A percentile compares a stretch with the other conserved stretches of the same genome.
Evolutionary conservation across 2,888 invertebrate genomes (phyloP).

Genomic region (Morpho deidamia): DNA sequence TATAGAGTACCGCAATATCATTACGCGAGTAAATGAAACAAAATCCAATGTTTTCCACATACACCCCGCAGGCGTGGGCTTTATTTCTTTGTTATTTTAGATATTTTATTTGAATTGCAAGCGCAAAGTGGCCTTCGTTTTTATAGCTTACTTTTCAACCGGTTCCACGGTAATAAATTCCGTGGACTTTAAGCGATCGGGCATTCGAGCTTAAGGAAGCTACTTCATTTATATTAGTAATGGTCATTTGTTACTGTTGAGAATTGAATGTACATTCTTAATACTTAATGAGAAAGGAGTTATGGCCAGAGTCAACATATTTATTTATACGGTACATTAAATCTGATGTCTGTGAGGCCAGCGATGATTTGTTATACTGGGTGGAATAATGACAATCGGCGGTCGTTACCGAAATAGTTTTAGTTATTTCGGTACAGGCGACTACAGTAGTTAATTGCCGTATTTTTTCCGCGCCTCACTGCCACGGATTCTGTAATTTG

Average conservation of each 20-base stretch:
- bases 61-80: conserved; percentile 50
- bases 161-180: conserved; percentile 57
- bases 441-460: conserved; percentile 67
- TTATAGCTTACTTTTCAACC: conserved; percentile 64
- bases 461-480: conserved; percentile 68
- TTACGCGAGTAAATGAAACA: conserved; percentile 47
- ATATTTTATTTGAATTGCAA: conserved; percentile 50
- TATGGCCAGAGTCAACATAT: conserved; percentile 17
- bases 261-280: conserved; percentile 39
- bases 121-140: conserved; percentile 57
- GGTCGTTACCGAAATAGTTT: conserved; percentile 49
- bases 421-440: conserved; percentile 54
- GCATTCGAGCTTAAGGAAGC: conserved; percentile 47
- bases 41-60: conserved; percentile 50
- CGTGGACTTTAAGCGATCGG: conserved; percentile 49
- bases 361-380: conserved; percentile 7
- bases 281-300: conserved; percentile 32
- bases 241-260: conserved; percentile 56
- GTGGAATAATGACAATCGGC: conserved; percentile 12
- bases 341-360: conserved; percentile 21
- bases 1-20: conserved; percentile 48
- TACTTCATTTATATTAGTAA: conserved; percentile 54
- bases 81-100: conserved; percentile 61
- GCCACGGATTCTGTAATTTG: conserved; percentile 73
- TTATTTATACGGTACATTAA: conserved; percentile 19